Base-by-base conservation (phyloP, 1,140 invertebrate genomes). In the Tenebrio molitor region DNA sequence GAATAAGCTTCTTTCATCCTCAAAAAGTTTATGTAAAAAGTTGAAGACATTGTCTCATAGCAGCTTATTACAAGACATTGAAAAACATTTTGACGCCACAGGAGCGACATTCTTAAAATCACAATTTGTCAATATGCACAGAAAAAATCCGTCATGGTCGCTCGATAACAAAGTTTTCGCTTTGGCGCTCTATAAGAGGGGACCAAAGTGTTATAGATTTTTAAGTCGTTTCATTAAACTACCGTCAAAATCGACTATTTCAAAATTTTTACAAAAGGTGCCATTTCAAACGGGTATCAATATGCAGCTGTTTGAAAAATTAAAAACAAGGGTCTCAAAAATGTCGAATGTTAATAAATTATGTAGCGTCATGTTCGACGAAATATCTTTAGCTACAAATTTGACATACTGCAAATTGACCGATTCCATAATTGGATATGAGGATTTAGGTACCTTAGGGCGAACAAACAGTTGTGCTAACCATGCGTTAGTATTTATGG, bases 321-420 rank as follows among this genome's bases (percentile, higher is more conserved):
- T 83, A 29, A 72, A 74, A 70, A 75, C 70, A 39, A 71, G 53
- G 62, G 68, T 63, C 1, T 15, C 63, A 36, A 74, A 72, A 46
- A 74, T 83, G 74, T 74, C 69, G 42, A 2, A 8, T 12, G 34
- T 50, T 16, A 68, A 81, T 29, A 81, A 74, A 68, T 41, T 79
- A 16, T 81, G 80, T 50, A 73, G 73, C 5, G 42, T 84, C 14
- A 34, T 82, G 16, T 81, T 83, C 66, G 82, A 84, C 68, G 81
- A 84, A 77, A 78, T 83, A 25, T 42, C 77, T 12, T 69, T 84
- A 7, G 73, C 74, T 23, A 74, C 74, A 15, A 71, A 71, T 34
- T 71, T 83, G 19, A 39, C 75, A 12, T 84, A 78, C 19, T 79
- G 75, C 19, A 39, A 36, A 44, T 44, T 64, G 36, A 71, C 42